A percentile compares a stretch with the other conserved stretches of the same genome.
phyloP scores from a whole-genome alignment of 2,888 invertebrate species.

The Gibbula magus region DNA sequence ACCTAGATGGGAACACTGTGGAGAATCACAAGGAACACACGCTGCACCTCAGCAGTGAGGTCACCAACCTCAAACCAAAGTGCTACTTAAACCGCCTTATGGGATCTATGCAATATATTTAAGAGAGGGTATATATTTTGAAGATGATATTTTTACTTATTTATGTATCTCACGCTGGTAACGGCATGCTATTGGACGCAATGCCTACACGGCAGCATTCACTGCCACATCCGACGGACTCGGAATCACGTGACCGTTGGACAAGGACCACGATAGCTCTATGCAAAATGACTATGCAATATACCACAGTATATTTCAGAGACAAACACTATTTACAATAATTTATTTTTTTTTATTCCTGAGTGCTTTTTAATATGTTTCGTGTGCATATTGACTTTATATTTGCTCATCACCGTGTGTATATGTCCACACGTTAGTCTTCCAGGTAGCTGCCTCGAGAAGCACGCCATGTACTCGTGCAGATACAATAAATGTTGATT shows the following conservation, averaged over 20 bases:
- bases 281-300: neutral
- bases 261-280: too few species aligned
- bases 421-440: too few species aligned
- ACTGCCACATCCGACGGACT: too few species aligned
- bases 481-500: neutral
- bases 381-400: neutral
- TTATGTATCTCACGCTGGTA: too few species aligned
- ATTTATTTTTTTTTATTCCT: neutral
- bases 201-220: too few species aligned
- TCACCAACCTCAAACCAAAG: neutral
- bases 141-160: neutral
- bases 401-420: neutral
- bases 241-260: too few species aligned
- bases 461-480: too few species aligned
- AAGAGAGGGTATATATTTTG: neutral
- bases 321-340: neutral
- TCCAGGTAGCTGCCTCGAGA: too few species aligned
- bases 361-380: neutral
- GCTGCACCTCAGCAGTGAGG: too few species aligned
- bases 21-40: too few species aligned
- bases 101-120: constrained; percentile 8
- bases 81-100: constrained; percentile 8
- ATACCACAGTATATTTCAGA: neutral
- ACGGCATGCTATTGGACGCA: too few species aligned
- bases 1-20: too few species aligned